Percentiles rank a stretch among this genome's conserved stretches.
These are phyloP conservation scores for Triplophysa rosa DNA, from an alignment of 2,113 vertebrate species.

Conservation along the genomic window DNA sequence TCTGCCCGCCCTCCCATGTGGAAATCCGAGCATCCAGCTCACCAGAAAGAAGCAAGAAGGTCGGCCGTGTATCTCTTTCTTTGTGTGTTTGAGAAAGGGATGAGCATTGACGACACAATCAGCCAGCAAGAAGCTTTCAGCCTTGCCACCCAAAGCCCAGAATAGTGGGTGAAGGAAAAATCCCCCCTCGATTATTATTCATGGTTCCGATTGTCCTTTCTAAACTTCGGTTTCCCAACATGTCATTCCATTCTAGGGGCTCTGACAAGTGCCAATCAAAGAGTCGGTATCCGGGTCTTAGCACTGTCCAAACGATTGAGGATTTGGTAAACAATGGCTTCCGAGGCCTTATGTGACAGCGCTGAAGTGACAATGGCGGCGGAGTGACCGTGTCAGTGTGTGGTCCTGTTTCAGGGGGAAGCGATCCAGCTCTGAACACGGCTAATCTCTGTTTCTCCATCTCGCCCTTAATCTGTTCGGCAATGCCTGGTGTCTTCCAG, in stretches of 20 bases:
- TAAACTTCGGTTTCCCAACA: constrained; percentile 74
- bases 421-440: constrained; percentile 76
- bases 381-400: constrained; percentile 89
- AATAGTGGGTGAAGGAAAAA: constrained; percentile 70
- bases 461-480: constrained; percentile 87
- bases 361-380: constrained; percentile 80
- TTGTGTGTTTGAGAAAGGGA: constrained; percentile 82
- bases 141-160: constrained; percentile 82
- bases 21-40: constrained; percentile 58
- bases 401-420: constrained; percentile 78
- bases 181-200: constrained; percentile 77
- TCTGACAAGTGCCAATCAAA: constrained; percentile 98
- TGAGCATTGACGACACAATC: constrained; percentile 79
- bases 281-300: constrained; percentile 71
- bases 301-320: constrained; percentile 62
- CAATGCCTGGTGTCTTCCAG: constrained; percentile 78
- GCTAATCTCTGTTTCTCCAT: constrained; percentile 80
- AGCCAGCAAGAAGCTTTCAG: constrained; percentile 78
- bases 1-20: constrained; percentile 42
- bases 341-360: constrained; percentile 60
- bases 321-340: constrained; percentile 72
- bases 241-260: constrained; percentile 85
- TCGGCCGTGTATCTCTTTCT: constrained; percentile 78
- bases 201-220: constrained; percentile 82
- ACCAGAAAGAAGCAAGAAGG: constrained; percentile 81